Conservation (phyloP, 2,888 invertebrate species). For the Melinopterus prodromus region DNA sequence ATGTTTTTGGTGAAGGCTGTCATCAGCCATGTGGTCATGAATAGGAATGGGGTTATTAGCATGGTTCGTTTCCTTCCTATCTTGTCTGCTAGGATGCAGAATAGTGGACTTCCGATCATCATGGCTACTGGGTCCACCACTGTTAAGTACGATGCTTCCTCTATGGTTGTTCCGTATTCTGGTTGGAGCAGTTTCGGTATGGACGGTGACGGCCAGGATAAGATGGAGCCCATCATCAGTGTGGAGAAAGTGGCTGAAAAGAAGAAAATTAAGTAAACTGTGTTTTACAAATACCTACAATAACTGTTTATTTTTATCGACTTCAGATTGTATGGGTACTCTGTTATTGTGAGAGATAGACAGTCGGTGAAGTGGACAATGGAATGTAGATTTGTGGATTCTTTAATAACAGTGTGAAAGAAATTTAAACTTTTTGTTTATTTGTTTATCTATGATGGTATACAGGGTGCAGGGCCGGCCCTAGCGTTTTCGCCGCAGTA, state of each 20-base stretch:
- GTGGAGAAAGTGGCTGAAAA: constrained; percentile 35
- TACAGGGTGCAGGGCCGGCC: no score
- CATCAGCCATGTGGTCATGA: constrained; percentile 47
- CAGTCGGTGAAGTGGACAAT: no score
- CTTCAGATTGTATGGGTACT: no score
- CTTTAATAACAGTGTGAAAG: no score
- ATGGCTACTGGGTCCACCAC: constrained; percentile 51
- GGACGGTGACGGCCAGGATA: constrained; percentile 37
- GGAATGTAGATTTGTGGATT: no score
- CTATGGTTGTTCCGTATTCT: constrained; percentile 47
- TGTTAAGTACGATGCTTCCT: constrained; percentile 53
- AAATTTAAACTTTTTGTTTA: no score
- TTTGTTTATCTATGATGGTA: no score
- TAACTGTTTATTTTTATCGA: no score
- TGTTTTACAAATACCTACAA: no score
- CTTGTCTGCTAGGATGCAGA: constrained; percentile 47
- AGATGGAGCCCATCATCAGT: constrained; percentile 31
- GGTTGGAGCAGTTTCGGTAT: constrained; percentile 36
- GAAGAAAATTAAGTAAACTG: not conserved
- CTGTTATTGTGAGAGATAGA: no score
- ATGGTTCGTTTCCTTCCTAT: constrained; percentile 51
- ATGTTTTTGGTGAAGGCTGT: constrained; percentile 46
- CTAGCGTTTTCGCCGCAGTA: no score
- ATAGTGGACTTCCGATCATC: constrained; percentile 45
- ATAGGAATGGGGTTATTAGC: constrained; percentile 48